Base-by-base conservation (phyloP, 2,113 vertebrate genomes). In the Sphaerodactylus townsendi region DNA sequence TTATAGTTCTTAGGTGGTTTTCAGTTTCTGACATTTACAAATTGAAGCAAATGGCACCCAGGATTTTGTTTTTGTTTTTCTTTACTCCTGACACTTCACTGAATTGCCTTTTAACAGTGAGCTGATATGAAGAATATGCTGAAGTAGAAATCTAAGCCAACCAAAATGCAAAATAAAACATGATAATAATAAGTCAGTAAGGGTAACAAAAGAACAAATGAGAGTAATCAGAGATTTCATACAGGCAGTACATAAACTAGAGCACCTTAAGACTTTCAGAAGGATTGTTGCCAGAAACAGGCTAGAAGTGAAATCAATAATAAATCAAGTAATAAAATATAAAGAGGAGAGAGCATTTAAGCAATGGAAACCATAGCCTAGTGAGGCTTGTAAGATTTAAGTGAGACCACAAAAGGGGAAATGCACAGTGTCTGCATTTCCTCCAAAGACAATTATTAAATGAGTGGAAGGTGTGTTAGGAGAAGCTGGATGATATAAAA, bases 371-470 rank as follows among this genome's bases (percentile, higher is more conserved):
- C 35, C 50, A 44, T 62, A 77, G 85, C 88, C 80, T 74, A 76
- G 77, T 41, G 50, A 83, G 17, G 44, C 85, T 89, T 87, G 46
- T 66, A 86, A 65, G 37, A 87, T 53, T 56, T 86, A 77, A 83
- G 83, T 35, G n/a, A 79, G 39, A 80, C 72, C 35, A 77, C 48
- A 71, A 64, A 72, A 88, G 82, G 66, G 48, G 65, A 86, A 86
- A 28, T 0, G 1, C 19, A 56, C 30, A 30, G 14, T 21, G 30
- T 75, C 77, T 76, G 50, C 82, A 25, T 77, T 88, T 83, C 82
- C 82, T 90, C 56, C 48, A 83, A 79, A 71, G 88, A 41, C 48
- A 85, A 77, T 73, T 82, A 19, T 78, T 93, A 88, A 85, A 88
- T 78, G 76, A 89, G 77, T 75, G 25, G 30, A 79, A 37, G 74